Percentiles rank a stretch among this genome's conserved stretches.
Conservation (phyloP, 2,888 invertebrate species). For the Biston betularia region DNA sequence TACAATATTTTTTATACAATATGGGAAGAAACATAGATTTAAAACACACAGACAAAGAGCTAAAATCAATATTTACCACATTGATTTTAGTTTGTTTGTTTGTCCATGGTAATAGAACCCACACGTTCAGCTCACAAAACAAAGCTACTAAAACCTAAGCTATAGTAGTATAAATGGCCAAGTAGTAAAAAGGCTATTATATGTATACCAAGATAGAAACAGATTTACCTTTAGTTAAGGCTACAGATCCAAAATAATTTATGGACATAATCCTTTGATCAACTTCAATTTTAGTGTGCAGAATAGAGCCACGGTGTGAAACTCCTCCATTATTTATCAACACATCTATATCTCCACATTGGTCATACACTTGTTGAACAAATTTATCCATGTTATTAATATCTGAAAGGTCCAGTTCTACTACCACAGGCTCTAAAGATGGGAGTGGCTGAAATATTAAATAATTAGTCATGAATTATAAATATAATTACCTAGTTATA, state of each 20-base stretch:
- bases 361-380: constrained; percentile 88
- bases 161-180: too few relatives aligned
- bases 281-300: constrained; percentile 92
- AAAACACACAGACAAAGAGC: too few relatives aligned
- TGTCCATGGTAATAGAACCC: too few relatives aligned
- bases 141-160: too few relatives aligned
- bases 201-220: neutral
- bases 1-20: too few relatives aligned
- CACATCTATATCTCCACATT: constrained; percentile 93
- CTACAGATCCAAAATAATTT: constrained; percentile 97
- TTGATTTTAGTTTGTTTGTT: too few relatives aligned
- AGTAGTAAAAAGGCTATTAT: neutral
- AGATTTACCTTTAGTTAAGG: constrained; percentile 93
- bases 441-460: constrained; percentile 49
- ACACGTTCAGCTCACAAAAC: too few relatives aligned
- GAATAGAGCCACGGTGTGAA: constrained; percentile 91
- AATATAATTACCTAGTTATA: too few relatives aligned
- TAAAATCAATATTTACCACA: too few relatives aligned
- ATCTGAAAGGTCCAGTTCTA: constrained; percentile 92
- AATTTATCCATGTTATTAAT: constrained; percentile 87
- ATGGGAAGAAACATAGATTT: too few relatives aligned
- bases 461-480: neutral
- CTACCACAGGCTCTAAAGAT: constrained; percentile 90
- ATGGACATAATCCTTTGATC: constrained; percentile 95
- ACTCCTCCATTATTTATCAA: constrained; percentile 97